Percentiles rank a stretch among this genome's conserved stretches.
These are phyloP conservation scores for Drosophila mimetica DNA, from an alignment of 2,888 invertebrate genomes.

Conservation along the genomic window DNA sequence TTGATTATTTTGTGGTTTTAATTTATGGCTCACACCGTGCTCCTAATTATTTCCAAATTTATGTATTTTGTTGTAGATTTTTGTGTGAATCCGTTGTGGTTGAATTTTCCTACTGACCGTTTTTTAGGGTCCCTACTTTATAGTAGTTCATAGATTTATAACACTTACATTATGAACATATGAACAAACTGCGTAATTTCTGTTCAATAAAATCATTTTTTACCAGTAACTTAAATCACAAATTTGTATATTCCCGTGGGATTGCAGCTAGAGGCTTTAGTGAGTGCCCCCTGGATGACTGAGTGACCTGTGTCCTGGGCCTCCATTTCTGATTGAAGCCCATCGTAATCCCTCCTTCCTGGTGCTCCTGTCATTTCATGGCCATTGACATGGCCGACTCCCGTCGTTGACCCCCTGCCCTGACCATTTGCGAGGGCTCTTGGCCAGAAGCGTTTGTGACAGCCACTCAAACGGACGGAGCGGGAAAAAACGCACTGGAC, in stretches of 20 bases:
- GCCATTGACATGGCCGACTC: conserved; percentile 39
- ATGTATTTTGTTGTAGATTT: too few species aligned
- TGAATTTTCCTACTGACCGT: too few species aligned
- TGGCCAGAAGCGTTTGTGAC: conserved; percentile 55
- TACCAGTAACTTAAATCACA: not conserved
- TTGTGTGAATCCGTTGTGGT: too few species aligned
- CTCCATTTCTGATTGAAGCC: conserved; percentile 23
- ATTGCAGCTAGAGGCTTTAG: not conserved
- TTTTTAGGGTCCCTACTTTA: too few species aligned
- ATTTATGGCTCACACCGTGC: too few species aligned
- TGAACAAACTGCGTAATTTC: too few species aligned
- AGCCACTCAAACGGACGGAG: conserved; percentile 58
- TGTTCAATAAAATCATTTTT: too few species aligned
- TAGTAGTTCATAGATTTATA: too few species aligned
- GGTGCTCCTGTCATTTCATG: conserved; percentile 15
- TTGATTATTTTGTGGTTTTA: too few species aligned
- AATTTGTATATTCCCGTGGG: not conserved
- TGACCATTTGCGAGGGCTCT: conserved; percentile 54
- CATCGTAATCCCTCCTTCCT: conserved; percentile 7
- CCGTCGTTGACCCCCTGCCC: conserved; percentile 33
- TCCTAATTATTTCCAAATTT: too few species aligned
- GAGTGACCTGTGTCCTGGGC: conserved; percentile 18
- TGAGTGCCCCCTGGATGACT: conserved; percentile 8
- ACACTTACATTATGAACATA: too few species aligned
- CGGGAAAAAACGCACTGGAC: conserved; percentile 32